Evolutionary conservation across 1,140 invertebrate species (phyloP).

Genomic region (Limonius californicus): DNA sequence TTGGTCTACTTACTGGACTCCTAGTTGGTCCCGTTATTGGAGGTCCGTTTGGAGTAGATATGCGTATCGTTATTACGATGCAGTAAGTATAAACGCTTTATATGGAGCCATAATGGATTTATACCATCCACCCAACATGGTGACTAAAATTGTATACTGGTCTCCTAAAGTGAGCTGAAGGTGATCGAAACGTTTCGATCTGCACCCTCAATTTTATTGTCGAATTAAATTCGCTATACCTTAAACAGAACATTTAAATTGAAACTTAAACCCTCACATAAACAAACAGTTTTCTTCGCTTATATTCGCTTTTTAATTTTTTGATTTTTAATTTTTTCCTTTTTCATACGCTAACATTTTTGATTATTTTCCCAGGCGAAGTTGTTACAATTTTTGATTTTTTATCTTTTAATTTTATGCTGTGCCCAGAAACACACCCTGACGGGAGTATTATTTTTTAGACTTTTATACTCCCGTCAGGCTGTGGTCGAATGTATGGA

Average conservation of each 20-base stretch:
- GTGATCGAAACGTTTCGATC: not conserved
- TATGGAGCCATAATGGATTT: too few relatives aligned
- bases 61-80: slow-evolving; percentile 3
- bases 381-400: not conserved
- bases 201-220: not conserved
- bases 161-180: too few relatives aligned
- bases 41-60: not conserved
- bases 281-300: too few relatives aligned
- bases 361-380: too few relatives aligned
- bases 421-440: not conserved
- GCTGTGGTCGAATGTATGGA: not conserved
- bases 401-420: not conserved
- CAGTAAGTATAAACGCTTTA: slow-evolving; percentile 7
- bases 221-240: not conserved
- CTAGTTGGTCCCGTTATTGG: slow-evolving; percentile 4
- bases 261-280: too few relatives aligned
- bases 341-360: too few relatives aligned
- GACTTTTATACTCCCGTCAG: not conserved
- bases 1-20: slow-evolving; percentile 3
- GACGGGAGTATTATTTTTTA: not conserved
- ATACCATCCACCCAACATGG: too few relatives aligned
- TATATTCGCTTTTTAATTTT: not conserved
- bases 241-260: too few relatives aligned
- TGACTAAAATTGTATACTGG: too few relatives aligned
- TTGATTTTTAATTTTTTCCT: not conserved